Conservation (phyloP, 2,888 invertebrate genomes). For the Enoplolaimus lenunculus region DNA sequence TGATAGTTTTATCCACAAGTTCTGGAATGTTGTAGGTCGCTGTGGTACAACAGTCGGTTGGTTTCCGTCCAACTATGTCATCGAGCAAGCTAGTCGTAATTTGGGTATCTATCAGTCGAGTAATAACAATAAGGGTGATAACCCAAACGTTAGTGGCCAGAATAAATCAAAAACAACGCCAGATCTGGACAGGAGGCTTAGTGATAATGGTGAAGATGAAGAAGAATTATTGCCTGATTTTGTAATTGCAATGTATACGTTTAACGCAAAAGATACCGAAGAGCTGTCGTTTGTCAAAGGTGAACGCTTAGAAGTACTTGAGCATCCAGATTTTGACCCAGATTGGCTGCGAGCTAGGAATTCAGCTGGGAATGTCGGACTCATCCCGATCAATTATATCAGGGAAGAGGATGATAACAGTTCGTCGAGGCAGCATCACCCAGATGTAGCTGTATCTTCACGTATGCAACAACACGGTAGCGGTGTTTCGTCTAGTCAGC, state of each 20-base stretch:
- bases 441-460: not conserved
- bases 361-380: constrained; percentile 73
- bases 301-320: constrained; percentile 84
- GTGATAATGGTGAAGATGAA: not conserved
- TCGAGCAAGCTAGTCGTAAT: constrained; percentile 31
- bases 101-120: constrained; percentile 2
- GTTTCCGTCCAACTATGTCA: constrained; percentile 97
- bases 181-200: not conserved
- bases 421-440: not conserved
- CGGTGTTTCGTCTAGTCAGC: not conserved
- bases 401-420: not conserved
- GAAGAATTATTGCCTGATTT: constrained; percentile 3
- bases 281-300: constrained; percentile 32
- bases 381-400: constrained; percentile 56
- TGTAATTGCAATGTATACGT: constrained; percentile 31
- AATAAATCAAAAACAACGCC: not conserved
- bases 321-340: constrained; percentile 88
- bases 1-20: no score
- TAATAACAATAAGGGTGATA: not conserved
- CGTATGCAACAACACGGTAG: no score
- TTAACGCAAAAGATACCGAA: constrained; percentile 56
- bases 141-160: not conserved
- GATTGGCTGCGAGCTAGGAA: constrained; percentile 97
- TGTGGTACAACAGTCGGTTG: constrained; percentile 56
- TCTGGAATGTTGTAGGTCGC: constrained; percentile 40